Percentiles rank a stretch among this genome's conserved stretches.
These are phyloP conservation scores for Tursiops truncatus DNA, from an alignment of 2,113 vertebrate genomes.

Conservation along the genomic window DNA sequence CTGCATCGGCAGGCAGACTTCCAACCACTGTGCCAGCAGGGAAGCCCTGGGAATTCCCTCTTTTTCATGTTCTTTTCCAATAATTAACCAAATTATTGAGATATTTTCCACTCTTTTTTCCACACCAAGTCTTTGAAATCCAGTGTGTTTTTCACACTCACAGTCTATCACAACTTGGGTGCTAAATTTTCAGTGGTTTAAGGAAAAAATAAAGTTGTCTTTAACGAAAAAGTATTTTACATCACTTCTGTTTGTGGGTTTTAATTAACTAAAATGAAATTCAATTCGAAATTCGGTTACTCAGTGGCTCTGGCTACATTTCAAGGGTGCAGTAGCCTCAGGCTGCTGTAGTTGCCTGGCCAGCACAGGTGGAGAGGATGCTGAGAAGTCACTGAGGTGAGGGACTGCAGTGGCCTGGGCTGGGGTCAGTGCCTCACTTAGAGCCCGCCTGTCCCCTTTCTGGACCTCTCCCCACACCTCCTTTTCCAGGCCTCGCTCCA, in stretches of 20 bases:
- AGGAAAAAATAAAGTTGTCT: neutral
- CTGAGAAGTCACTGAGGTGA: neutral
- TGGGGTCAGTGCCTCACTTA: no score
- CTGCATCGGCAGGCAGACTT: no score
- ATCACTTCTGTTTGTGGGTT: neutral
- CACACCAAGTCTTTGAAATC: neutral
- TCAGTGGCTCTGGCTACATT: neutral
- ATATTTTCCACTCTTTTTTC: neutral
- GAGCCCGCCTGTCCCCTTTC: neutral
- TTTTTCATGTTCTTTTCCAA: neutral
- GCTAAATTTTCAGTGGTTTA: neutral
- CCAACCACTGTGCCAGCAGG: no score
- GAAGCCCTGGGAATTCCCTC: no score
- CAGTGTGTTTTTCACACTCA: neutral
- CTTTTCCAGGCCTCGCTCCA: neutral
- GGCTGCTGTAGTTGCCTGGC: neutral
- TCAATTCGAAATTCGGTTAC: neutral
- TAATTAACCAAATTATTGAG: neutral
- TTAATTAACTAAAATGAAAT: neutral
- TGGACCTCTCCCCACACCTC: neutral
- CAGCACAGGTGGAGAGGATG: neutral
- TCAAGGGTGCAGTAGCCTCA: neutral
- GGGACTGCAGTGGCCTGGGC: neutral
- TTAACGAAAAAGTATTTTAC: neutral
- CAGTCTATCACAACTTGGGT: neutral